A percentile compares a stretch with the other conserved stretches of the same genome.
These are phyloP conservation scores for Cancer borealis DNA, from an alignment of 2,888 invertebrate genomes.

Conservation along the genomic window DNA sequence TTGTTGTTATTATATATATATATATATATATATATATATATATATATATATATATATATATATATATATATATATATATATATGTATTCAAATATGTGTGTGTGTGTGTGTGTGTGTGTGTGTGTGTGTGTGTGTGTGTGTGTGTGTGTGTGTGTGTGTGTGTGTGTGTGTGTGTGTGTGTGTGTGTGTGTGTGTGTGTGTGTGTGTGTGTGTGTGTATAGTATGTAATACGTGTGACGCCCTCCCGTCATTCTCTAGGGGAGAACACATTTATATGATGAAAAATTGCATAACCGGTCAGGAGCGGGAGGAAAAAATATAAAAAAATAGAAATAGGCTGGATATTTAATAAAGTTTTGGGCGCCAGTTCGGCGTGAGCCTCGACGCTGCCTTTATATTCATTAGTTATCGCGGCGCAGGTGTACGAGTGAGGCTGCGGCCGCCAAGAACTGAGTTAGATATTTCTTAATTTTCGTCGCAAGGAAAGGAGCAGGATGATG, in stretches of 20 bases:
- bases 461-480: background rate
- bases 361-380: background rate
- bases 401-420: slow-evolving; percentile 1
- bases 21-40: slow-evolving; percentile 44
- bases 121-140: slow-evolving; percentile 47
- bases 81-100: background rate
- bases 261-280: slow-evolving; percentile 1
- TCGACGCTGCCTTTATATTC: background rate
- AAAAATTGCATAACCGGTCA: background rate
- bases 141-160: slow-evolving; percentile 48
- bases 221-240: background rate
- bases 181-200: slow-evolving; percentile 52
- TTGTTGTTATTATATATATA: background rate
- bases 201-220: slow-evolving; percentile 34
- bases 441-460: background rate
- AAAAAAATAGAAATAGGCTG: background rate
- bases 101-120: background rate
- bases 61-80: slow-evolving; percentile 42
- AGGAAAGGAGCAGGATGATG: background rate
- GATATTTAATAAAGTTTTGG: background rate
- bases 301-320: background rate
- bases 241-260: background rate
- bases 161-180: slow-evolving; percentile 50
- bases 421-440: background rate
- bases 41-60: slow-evolving; percentile 39